Base-by-base conservation (phyloP, 2,113 vertebrate genomes). In the Amphilophus citrinellus region DNA sequence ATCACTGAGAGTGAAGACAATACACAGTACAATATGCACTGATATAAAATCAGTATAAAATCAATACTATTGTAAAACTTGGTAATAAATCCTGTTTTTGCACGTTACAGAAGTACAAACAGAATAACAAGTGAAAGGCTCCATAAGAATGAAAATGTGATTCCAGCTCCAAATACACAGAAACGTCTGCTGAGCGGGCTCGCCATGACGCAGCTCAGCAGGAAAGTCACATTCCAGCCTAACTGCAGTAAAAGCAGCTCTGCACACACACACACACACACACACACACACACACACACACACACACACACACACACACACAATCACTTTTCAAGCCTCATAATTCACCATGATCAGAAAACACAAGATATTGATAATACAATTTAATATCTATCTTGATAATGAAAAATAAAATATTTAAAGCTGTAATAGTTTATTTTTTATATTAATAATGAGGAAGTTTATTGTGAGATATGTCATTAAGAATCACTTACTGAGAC, bases 201-300 rank as follows among this genome's bases (percentile, higher is more conserved):
- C 17, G 9, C 77, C 65, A 79, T 65, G 80, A 85, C 84, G 84
- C 83, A 53, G 75, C 83, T 76, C 80, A 76, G 87, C 85, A 81
- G 82, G 80, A 88, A 77, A 91, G 83, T 89, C 78, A 86, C 90
- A 93, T 93, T 91, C 92, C 86, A 86, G 63, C 39, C 58, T 90
- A 86, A 93, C 85, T 91, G 87, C 82, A 91, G 82, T 88, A 65
- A 85, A 87, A 83, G 87, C 85, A 85, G 66, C 83, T 85, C 87
- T 79, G 22, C 32, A 35, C 32, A 35, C 35, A 35, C 35, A 35
- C 35, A 35, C 35, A 35, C 35, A 35, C 35, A 35, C 35, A 35
- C 35, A 35, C 35, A 5, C 35, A 35, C 32, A 35, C 32, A 35
- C 32, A 35, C 32, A 37, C 35, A 8, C 35, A 9, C 37, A 39